Evolutionary conservation across 2,113 vertebrate species (phyloP).

Genomic region (Petaurus breviceps): DNA sequence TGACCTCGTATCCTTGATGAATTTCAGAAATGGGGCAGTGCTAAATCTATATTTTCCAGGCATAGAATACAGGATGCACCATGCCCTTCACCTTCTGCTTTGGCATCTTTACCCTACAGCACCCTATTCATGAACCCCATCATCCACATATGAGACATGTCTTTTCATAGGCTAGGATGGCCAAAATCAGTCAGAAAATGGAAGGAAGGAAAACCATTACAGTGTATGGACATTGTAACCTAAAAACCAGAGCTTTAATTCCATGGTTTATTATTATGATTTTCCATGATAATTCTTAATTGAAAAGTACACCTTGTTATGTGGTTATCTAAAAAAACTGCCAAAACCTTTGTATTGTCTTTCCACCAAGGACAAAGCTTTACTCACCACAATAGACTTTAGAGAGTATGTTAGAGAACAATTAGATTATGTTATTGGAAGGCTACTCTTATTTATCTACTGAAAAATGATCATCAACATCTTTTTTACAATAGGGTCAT

Average conservation of each 20-base stretch:
- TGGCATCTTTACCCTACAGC: neutral
- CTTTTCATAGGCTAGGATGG: neutral
- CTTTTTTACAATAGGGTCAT: neutral
- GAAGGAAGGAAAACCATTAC: neutral
- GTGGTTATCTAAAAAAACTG: neutral
- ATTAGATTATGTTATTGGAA: neutral
- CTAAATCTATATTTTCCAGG: neutral
- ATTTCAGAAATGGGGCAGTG: neutral
- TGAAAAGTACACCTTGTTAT: neutral
- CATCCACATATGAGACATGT: neutral
- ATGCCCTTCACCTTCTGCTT: neutral
- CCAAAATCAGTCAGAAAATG: neutral
- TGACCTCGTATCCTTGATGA: neutral
- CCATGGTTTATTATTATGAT: neutral
- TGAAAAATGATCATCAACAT: neutral
- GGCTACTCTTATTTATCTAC: neutral
- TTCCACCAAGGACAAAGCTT: neutral
- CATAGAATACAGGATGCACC: neutral
- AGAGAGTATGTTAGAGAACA: neutral
- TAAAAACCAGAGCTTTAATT: neutral
- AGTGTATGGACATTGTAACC: neutral
- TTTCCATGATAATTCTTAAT: neutral
- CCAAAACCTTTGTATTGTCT: neutral
- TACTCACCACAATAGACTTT: neutral
- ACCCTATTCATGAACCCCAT: neutral